Percentiles rank a stretch among this genome's conserved stretches.
These are phyloP conservation scores for Acleris literana DNA, from an alignment of 2,888 invertebrate species.

Conservation along the genomic window DNA sequence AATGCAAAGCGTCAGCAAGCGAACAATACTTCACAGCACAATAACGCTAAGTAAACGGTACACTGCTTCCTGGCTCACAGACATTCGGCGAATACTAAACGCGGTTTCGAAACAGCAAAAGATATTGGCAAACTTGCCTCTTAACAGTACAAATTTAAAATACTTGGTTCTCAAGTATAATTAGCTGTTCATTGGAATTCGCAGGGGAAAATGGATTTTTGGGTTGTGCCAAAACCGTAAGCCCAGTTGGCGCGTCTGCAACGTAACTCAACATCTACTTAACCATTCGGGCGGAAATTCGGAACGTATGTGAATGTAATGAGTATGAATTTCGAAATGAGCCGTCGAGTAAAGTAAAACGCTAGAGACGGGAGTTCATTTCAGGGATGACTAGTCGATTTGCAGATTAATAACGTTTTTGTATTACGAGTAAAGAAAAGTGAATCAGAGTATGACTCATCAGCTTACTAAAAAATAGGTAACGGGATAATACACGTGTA, in stretches of 20 bases:
- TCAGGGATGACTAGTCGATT: not conserved
- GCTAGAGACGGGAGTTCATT: not conserved
- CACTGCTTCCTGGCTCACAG: conserved; percentile 62
- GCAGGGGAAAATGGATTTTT: conserved; percentile 11
- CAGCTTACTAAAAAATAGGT: conserved; percentile 7
- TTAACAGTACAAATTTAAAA: conserved; percentile 9
- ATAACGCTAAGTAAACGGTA: conserved; percentile 74
- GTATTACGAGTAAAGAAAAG: no score
- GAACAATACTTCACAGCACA: conserved; percentile 70
- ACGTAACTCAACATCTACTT: conserved; percentile 23
- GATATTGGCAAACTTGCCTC: conserved; percentile 18
- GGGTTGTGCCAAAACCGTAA: conserved; percentile 15
- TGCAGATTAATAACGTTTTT: not conserved
- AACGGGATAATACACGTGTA: conserved; percentile 1
- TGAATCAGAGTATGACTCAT: conserved; percentile 19
- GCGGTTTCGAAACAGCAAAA: conserved; percentile 47
- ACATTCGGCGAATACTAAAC: conserved; percentile 65
- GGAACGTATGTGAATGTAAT: conserved; percentile 15
- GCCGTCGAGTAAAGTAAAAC: not conserved
- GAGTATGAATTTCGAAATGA: conserved; percentile 5
- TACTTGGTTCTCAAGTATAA: conserved; percentile 3
- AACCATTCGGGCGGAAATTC: conserved; percentile 17
- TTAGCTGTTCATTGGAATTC: conserved; percentile 16
- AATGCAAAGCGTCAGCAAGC: conserved; percentile 60
- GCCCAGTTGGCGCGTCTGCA: conserved; percentile 14